phyloP scores from a whole-genome alignment of 2,797 vertebrate species.

The Tokudaia muenninki region DNA sequence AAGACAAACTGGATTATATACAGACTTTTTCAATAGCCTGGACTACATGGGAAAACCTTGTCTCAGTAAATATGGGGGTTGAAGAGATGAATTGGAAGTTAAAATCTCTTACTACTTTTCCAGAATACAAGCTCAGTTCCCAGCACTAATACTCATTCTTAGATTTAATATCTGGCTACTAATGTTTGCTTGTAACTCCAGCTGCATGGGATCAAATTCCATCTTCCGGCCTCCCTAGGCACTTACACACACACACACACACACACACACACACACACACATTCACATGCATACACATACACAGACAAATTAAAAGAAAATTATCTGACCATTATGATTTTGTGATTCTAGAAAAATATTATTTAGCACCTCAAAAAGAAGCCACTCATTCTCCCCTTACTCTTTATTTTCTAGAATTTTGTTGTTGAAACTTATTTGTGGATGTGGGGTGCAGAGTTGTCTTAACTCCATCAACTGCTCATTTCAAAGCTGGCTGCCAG shows the following conservation, averaged over 20 bases:
- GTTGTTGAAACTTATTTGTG: slow-evolving; percentile 12
- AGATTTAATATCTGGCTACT: background rate
- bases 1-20: background rate
- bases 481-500: background rate
- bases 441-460: background rate
- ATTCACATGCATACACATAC: background rate
- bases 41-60: background rate
- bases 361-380: background rate
- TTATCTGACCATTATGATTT: background rate
- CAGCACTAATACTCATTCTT: background rate
- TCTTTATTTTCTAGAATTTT: background rate
- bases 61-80: background rate
- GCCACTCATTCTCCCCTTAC: background rate
- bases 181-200: background rate
- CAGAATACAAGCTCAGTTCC: background rate
- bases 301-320: background rate
- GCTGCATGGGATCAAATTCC: background rate
- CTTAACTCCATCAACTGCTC: background rate
- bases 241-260: background rate
- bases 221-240: background rate
- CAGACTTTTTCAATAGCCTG: background rate
- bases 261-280: no score
- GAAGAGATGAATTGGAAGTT: background rate
- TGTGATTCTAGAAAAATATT: slow-evolving; percentile 34
- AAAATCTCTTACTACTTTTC: background rate